phyloP scores from a whole-genome alignment of 2,797 vertebrate genomes.

The Coccyzus lansbergi region DNA sequence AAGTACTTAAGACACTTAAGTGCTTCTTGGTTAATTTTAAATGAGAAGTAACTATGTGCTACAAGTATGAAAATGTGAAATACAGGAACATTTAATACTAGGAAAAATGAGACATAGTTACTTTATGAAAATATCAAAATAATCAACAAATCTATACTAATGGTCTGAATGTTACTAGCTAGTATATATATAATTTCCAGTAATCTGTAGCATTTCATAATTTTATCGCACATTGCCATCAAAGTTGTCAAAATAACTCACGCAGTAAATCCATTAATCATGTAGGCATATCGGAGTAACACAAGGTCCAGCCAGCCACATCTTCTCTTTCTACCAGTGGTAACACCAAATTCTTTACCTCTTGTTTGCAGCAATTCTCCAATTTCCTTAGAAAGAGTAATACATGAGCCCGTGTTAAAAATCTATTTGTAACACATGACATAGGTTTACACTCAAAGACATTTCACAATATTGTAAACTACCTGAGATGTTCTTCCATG shows the following conservation, averaged over 20 bases:
- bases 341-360: constrained; percentile 95
- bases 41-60: background rate
- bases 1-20: background rate
- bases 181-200: background rate
- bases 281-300: constrained; percentile 94
- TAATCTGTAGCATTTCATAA: background rate
- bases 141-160: background rate
- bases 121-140: background rate
- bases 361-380: constrained; percentile 91
- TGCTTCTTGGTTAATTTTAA: background rate
- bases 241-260: constrained; percentile 79
- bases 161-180: background rate
- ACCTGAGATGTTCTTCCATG: background rate
- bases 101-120: background rate
- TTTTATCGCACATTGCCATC: background rate
- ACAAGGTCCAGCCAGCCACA: constrained; percentile 98
- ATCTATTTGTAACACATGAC: background rate
- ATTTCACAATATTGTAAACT: background rate
- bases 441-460: background rate
- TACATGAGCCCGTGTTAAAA: background rate
- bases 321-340: constrained; percentile 94
- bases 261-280: constrained; percentile 99
- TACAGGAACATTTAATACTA: background rate
- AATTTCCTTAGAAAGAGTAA: constrained; percentile 80
- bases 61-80: background rate